Conservation (phyloP, 2,113 vertebrate species). For the Patagioenas fasciata region DNA sequence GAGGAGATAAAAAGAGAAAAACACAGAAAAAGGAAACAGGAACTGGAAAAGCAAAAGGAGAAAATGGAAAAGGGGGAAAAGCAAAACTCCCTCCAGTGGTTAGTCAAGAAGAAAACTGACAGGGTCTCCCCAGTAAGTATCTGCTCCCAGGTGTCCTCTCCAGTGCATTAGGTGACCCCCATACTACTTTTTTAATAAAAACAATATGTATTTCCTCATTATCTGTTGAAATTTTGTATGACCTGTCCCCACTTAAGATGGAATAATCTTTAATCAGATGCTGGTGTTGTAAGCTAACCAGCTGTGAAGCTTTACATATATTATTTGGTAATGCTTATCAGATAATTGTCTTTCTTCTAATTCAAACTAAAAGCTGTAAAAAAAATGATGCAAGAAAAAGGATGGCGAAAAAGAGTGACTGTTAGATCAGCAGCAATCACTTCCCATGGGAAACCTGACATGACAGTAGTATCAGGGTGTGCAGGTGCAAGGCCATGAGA, state of each 20-base stretch:
- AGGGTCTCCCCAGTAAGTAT: not conserved
- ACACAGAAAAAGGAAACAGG: not conserved
- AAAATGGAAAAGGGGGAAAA: not conserved
- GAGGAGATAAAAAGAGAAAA: not conserved
- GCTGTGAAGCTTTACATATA: not conserved
- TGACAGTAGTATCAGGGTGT: not conserved
- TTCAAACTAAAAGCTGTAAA: not conserved
- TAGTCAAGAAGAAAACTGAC: not conserved
- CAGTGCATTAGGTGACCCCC: not conserved
- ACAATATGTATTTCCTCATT: not conserved
- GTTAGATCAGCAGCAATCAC: not conserved
- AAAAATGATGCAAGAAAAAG: not conserved
- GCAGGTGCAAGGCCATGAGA: not conserved
- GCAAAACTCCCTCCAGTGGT: not conserved
- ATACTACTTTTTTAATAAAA: not conserved
- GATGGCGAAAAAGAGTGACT: not conserved
- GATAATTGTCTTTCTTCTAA: not conserved
- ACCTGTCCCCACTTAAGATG: not conserved
- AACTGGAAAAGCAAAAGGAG: not conserved
- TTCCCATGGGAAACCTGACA: not conserved
- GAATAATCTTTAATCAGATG: not conserved
- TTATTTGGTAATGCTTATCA: accelerated
- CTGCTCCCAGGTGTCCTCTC: not conserved
- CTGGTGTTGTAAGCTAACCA: not conserved
- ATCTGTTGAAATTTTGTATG: not conserved